Percentiles rank a stretch among this genome's conserved stretches.
Evolutionary conservation across 2,113 vertebrate genomes (phyloP).

Genomic region (Tragulus kanchil): DNA sequence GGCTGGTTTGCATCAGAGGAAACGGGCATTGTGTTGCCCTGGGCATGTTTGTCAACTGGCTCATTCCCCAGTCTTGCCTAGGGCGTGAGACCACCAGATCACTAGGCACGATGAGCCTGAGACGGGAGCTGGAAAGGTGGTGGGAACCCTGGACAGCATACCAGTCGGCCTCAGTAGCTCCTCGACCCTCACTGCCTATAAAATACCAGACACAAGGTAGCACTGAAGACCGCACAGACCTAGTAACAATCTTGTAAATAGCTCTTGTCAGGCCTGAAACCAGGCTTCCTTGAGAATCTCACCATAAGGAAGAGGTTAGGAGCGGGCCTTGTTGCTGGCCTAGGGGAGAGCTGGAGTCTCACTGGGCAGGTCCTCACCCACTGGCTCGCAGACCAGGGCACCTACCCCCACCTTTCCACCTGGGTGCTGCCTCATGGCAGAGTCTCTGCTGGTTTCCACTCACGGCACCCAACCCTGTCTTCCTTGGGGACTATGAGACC

Average conservation of each 20-base stretch:
- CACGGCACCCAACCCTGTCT: background rate
- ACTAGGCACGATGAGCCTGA: background rate
- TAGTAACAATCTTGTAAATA: background rate
- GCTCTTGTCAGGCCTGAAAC: background rate
- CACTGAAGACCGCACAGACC: background rate
- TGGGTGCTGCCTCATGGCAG: background rate
- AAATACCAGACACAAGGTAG: background rate
- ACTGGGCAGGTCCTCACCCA: background rate
- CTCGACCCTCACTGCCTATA: background rate
- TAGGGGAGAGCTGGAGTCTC: background rate
- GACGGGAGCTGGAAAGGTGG: background rate
- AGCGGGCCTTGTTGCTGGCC: background rate
- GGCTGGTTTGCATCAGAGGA: background rate
- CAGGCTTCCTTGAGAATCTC: background rate
- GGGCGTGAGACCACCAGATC: too few species aligned
- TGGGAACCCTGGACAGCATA: background rate
- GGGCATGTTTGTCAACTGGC: background rate
- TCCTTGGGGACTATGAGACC: background rate
- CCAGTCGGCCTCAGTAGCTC: background rate
- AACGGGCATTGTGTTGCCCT: background rate
- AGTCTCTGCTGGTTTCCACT: background rate
- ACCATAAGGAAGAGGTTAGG: background rate
- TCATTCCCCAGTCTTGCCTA: background rate
- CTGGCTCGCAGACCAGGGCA: background rate
- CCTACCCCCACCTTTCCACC: background rate